These are phyloP conservation scores for Ataeniobius toweri DNA, from an alignment of 2,797 vertebrate genomes.

Conservation along the genomic window DNA sequence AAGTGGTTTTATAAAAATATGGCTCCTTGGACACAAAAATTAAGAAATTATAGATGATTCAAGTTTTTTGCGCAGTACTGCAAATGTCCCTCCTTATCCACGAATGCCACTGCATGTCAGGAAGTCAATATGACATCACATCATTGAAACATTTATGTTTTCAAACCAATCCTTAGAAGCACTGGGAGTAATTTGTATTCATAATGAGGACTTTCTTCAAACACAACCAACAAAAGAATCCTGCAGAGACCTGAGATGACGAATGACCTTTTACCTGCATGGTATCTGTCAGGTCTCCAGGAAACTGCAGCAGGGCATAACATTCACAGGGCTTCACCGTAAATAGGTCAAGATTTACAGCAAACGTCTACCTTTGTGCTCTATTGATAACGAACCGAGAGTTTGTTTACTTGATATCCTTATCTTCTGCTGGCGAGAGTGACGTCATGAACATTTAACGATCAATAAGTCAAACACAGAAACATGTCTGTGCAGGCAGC, in stretches of 20 bases:
- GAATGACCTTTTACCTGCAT: no score
- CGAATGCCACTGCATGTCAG: background rate
- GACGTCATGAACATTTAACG: constrained; percentile 61
- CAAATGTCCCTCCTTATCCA: background rate
- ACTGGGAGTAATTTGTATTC: constrained; percentile 17
- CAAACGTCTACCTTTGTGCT: constrained; percentile 29
- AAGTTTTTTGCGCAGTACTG: constrained; percentile 3
- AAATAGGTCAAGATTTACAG: constrained; percentile 29
- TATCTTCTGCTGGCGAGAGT: constrained; percentile 49
- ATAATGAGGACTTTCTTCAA: constrained; percentile 11
- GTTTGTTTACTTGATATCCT: constrained; percentile 62
- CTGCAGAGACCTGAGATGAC: background rate
- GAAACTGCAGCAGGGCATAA: constrained; percentile 15
- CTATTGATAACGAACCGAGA: constrained; percentile 42
- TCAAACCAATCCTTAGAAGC: constrained; percentile 12
- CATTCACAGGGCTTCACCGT: constrained; percentile 22
- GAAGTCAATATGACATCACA: constrained; percentile 10
- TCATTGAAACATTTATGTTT: background rate
- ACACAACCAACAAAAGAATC: constrained; percentile 14
- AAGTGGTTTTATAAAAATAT: background rate
- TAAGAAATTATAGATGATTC: background rate
- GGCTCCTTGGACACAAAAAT: background rate
- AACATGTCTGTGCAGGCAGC: constrained; percentile 27
- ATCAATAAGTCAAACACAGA: constrained; percentile 56
- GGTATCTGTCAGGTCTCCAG: constrained; percentile 11